phyloP scores from a whole-genome alignment of 1,140 invertebrate species.

The Lasioglossum baleicum region DNA sequence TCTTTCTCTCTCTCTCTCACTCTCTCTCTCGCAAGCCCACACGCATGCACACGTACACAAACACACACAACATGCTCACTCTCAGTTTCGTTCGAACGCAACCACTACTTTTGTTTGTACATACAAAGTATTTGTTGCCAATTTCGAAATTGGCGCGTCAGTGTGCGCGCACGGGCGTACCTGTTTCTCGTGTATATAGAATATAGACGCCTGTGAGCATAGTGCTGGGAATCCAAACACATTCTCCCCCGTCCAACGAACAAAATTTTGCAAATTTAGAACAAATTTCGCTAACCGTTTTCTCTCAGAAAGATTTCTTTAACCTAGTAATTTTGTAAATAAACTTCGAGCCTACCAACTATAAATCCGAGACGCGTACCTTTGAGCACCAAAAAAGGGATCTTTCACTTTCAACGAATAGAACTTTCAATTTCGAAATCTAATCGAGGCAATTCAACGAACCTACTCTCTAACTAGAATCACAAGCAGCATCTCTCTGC shows the following conservation, averaged over 20 bases:
- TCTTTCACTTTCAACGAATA: background rate
- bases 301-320: background rate
- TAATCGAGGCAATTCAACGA: slow-evolving; percentile 26
- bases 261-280: background rate
- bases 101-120: slow-evolving; percentile 40
- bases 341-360: too few relatives aligned
- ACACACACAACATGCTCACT: slow-evolving; percentile 14
- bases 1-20: slow-evolving; percentile 11
- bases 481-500: slow-evolving; percentile 12
- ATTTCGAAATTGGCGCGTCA: slow-evolving; percentile 3
- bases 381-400: too few relatives aligned
- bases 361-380: too few relatives aligned
- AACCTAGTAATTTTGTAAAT: too few relatives aligned
- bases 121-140: slow-evolving; percentile 40
- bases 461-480: slow-evolving; percentile 36
- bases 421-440: slow-evolving; percentile 12
- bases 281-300: too few relatives aligned
- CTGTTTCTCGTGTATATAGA: background rate
- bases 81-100: slow-evolving; percentile 31
- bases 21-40: background rate
- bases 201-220: background rate
- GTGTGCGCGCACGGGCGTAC: background rate
- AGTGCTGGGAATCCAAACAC: slow-evolving; percentile 35
- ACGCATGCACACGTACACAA: background rate
- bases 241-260: background rate